Conservation (phyloP, 2,113 vertebrate genomes). For the Serinus canaria region DNA sequence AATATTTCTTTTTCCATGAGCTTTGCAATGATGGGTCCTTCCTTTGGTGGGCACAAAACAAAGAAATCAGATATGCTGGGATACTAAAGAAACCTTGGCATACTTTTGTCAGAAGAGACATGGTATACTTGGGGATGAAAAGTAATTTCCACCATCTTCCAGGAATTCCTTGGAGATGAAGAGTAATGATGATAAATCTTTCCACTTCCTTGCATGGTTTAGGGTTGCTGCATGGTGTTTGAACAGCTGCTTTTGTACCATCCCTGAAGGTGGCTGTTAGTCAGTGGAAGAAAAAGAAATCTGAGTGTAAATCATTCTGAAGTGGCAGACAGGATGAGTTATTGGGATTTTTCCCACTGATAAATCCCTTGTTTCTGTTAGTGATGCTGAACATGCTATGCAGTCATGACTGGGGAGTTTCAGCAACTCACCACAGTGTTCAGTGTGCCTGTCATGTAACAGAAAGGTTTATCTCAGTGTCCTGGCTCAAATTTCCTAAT, state of each 20-base stretch:
- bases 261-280: conserved; percentile 23
- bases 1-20: not conserved
- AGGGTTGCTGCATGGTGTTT: conserved; percentile 46
- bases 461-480: not conserved
- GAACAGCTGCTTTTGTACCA: conserved; percentile 43
- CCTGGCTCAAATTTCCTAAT: not conserved
- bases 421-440: not conserved
- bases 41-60: not conserved
- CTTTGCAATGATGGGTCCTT: not conserved
- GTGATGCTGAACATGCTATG: not conserved
- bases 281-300: not conserved
- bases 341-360: not conserved
- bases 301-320: not conserved
- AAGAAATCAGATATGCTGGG: not conserved
- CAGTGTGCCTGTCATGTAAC: not conserved
- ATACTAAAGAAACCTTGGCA: not conserved
- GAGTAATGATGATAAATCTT: conserved; percentile 11
- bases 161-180: not conserved
- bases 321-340: conserved; percentile 2
- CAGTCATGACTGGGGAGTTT: not conserved
- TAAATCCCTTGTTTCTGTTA: conserved; percentile 31
- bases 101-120: not conserved
- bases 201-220: not conserved
- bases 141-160: not conserved
- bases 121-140: not conserved